These are phyloP conservation scores for Junco hyemalis DNA, from an alignment of 2,113 vertebrate genomes.

Conservation along the genomic window DNA sequence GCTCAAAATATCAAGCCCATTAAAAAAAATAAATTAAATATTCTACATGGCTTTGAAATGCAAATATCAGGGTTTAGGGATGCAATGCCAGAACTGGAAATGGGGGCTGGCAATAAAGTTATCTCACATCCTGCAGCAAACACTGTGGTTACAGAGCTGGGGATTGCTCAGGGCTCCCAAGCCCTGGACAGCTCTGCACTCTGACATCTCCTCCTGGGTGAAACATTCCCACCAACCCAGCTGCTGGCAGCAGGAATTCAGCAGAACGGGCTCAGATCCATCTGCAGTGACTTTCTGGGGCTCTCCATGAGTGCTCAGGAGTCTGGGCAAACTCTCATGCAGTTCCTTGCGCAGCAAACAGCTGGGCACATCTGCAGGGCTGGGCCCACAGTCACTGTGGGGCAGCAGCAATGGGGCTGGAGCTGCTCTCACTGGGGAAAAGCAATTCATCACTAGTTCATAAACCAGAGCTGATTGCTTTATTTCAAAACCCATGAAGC, in stretches of 20 bases:
- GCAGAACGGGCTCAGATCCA: rapidly evolving
- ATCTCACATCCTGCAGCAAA: neutral
- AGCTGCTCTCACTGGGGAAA: neutral
- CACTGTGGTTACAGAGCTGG: neutral
- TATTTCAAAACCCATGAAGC: neutral
- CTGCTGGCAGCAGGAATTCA: neutral
- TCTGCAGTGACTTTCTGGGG: neutral
- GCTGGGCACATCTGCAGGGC: neutral
- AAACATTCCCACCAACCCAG: neutral
- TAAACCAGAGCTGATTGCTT: neutral
- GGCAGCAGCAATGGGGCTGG: neutral
- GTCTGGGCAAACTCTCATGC: neutral
- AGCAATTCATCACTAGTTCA: neutral
- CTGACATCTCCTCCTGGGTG: neutral
- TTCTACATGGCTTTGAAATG: neutral
- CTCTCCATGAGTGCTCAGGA: neutral
- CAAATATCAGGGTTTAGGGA: neutral
- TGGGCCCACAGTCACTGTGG: neutral
- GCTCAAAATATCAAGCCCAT: neutral
- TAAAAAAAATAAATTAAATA: neutral
- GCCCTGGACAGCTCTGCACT: neutral
- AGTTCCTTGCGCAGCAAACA: neutral
- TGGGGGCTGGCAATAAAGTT: neutral
- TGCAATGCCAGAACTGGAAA: neutral
- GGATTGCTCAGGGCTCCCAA: neutral